Base-by-base conservation (phyloP, 2,113 vertebrate species). In the Seriola rivoliana region DNA sequence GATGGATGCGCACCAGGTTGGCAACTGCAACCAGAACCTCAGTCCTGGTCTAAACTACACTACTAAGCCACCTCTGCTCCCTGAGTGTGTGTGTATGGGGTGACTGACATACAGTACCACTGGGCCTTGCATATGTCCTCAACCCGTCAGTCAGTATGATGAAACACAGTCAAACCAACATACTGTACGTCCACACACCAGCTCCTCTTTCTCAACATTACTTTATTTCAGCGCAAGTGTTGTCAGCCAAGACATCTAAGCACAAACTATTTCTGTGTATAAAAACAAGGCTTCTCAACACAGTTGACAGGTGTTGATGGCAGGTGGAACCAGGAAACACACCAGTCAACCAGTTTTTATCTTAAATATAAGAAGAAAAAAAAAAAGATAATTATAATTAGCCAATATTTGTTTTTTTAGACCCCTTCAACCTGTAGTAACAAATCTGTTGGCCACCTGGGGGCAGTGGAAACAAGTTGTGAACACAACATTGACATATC, bases 1-100 rank as follows among this genome's bases (percentile, higher is more conserved):
- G 90, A 91, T 87, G 85, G 75, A 91, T 92, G 86, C 8, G 0
- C 69, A n/a, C 55, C 42, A n/a, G 9, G 3, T 50, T 65, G 87
- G 85, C 80, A 85, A 88, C 71, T 92, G 91, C 90, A 87, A 91
- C 82, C 77, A 92, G 84, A 93, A 86, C 74, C 84, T 63, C n/a
- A 23, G 81, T 63, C 65, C 75, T 77, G 86, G 68, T 91, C 90
- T 90, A 87, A 80, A 85, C 75, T 52, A 65, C 58, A 81, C 73
- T 48, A 38, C 48, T 17, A 65, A 54, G 75, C 55, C 68, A 52
- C 69, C 42, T 69, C 44, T 70, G 57, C 32, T 42, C 40, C 40
- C 11, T 34, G 17, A 71, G 32, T 50, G 36, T 72, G 44, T 62
- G 59, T 60, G 14, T 16, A 52, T 72, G 70, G 55, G 78, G 75